Evolutionary conservation across 1,140 invertebrate genomes (phyloP).

Genomic region (Meloidogyne hapla): DNA sequence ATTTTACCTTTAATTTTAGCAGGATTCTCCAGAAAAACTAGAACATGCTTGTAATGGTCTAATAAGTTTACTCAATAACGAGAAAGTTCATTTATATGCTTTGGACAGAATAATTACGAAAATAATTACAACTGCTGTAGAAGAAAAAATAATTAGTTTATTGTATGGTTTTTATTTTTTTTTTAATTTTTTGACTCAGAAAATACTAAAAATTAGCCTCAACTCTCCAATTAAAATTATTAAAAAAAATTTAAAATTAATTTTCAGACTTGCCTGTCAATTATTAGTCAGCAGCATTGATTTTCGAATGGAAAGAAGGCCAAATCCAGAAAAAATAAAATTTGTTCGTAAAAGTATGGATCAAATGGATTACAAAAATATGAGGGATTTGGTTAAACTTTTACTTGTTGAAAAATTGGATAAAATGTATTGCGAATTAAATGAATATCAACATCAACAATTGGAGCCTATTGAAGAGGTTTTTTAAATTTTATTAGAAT

Average conservation of each 20-base stretch:
- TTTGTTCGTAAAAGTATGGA: constrained; percentile 48
- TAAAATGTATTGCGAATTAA: constrained; percentile 30
- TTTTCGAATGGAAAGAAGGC: constrained; percentile 47
- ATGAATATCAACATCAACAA: constrained; percentile 49
- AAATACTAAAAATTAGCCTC: too few species aligned
- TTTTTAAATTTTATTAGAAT: background rate
- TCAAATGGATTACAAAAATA: constrained; percentile 48
- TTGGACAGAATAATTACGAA: constrained; percentile 47
- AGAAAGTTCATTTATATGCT: constrained; percentile 32
- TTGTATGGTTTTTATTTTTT: constrained; percentile 31
- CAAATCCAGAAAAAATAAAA: constrained; percentile 38
- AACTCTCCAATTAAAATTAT: too few species aligned
- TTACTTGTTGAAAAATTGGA: constrained; percentile 47
- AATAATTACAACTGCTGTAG: constrained; percentile 35
- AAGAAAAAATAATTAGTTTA: constrained; percentile 39
- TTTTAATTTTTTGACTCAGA: constrained; percentile 20
- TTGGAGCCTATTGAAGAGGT: constrained; percentile 41
- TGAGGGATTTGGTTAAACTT: constrained; percentile 47
- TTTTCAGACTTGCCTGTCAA: constrained; percentile 40
- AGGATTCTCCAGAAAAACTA: constrained; percentile 19
- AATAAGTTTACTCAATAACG: constrained; percentile 31
- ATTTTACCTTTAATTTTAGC: background rate
- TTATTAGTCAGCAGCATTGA: constrained; percentile 44
- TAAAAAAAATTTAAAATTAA: too few species aligned
- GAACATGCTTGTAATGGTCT: constrained; percentile 31